Evolutionary conservation across 2,797 vertebrate species (phyloP).

Genomic region (Anguilla anguilla): DNA sequence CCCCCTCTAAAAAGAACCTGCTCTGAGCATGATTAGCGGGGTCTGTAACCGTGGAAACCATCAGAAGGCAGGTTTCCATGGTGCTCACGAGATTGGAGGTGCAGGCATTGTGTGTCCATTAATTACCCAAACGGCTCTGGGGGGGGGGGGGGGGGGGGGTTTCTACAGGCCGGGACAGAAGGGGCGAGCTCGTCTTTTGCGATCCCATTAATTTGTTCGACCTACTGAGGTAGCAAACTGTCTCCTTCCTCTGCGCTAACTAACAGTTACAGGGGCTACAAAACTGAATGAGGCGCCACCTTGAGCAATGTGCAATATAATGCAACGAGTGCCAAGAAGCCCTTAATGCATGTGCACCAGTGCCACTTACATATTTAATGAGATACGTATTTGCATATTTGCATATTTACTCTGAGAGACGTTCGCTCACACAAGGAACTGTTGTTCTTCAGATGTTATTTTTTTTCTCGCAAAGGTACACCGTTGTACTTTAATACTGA

Average conservation of each 20-base stretch:
- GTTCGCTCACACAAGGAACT: not conserved
- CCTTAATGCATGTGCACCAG: not conserved
- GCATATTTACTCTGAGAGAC: not conserved
- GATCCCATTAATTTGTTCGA: not conserved
- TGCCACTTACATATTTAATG: not conserved
- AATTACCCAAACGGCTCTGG: not conserved
- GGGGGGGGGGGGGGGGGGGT: no score
- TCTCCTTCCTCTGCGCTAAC: not conserved
- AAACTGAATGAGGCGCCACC: not conserved
- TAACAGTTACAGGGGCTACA: not conserved
- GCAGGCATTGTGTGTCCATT: not conserved
- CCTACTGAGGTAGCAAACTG: not conserved
- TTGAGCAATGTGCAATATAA: no score
- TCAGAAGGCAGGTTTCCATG: not conserved
- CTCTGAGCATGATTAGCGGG: not conserved
- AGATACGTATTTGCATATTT: not conserved
- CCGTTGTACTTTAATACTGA: no score
- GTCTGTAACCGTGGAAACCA: not conserved
- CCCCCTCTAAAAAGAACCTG: not conserved
- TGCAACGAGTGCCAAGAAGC: not conserved
- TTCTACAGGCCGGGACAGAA: not conserved
- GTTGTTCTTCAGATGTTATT: not conserved
- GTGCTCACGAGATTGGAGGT: not conserved
- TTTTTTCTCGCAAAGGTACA: no score
- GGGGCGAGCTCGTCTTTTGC: not conserved